phyloP scores from a whole-genome alignment of 2,888 invertebrate genomes.

The Vanessa cardui region DNA sequence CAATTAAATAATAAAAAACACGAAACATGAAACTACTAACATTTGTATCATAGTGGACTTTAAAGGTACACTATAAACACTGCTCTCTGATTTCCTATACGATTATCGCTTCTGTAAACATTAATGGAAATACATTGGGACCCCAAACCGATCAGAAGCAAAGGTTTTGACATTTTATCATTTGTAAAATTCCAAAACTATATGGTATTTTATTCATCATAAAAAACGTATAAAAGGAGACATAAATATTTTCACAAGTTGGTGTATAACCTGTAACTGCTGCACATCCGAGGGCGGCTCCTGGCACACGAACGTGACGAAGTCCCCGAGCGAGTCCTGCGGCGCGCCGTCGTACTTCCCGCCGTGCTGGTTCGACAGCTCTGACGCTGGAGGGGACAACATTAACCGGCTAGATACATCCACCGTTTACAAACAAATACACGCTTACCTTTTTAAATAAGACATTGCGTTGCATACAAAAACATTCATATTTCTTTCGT shows the following conservation, averaged over 20 bases:
- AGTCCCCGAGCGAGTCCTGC: slow-evolving; percentile 96
- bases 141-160: too few species aligned
- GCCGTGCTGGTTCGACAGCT: slow-evolving; percentile 71
- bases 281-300: slow-evolving; percentile 91
- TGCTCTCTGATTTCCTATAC: background rate
- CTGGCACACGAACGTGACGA: slow-evolving; percentile 98
- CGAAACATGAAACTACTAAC: too few species aligned
- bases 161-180: too few species aligned
- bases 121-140: too few species aligned
- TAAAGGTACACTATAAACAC: background rate
- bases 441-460: background rate
- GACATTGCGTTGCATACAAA: background rate
- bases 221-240: background rate
- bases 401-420: too few species aligned
- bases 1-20: too few species aligned
- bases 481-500: too few species aligned
- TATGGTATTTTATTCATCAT: too few species aligned
- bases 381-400: slow-evolving; percentile 55
- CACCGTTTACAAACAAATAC: background rate
- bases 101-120: too few species aligned
- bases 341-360: slow-evolving; percentile 86
- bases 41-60: too few species aligned
- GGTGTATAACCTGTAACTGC: slow-evolving; percentile 84
- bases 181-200: too few species aligned
- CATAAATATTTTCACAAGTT: background rate